Conservation (phyloP, 1,140 invertebrate genomes). For the Drosophila erecta region DNA sequence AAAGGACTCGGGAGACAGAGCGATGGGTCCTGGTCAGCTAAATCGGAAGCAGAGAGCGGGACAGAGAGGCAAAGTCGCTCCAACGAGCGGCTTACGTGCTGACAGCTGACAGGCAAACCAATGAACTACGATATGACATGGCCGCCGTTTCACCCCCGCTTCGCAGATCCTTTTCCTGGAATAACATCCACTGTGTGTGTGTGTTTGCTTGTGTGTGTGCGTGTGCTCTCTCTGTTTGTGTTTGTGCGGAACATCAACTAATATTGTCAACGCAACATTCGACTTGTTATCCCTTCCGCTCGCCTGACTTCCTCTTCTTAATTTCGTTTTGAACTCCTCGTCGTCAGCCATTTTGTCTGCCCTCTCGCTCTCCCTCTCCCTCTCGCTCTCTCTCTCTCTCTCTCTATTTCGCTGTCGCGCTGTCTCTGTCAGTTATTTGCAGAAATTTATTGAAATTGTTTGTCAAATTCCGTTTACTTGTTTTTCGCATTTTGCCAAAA, state of each 20-base stretch:
- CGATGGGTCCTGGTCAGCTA: slow-evolving; percentile 55
- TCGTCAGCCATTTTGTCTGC: slow-evolving; percentile 70
- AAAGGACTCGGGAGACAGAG: slow-evolving; percentile 19
- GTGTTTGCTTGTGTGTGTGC: neutral
- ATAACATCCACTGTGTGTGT: slow-evolving; percentile 55
- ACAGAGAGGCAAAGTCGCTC: slow-evolving; percentile 34
- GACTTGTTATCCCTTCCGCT: slow-evolving; percentile 81
- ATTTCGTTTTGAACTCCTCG: slow-evolving; percentile 77
- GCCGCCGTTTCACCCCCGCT: slow-evolving; percentile 31
- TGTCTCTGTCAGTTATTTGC: slow-evolving; percentile 74
- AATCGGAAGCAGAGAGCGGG: neutral
- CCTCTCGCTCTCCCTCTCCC: slow-evolving; percentile 3
- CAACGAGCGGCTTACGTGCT: slow-evolving; percentile 75
- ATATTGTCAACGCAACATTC: slow-evolving; percentile 80
- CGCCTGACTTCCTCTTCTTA: slow-evolving; percentile 61
- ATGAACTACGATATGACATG: slow-evolving; percentile 77
- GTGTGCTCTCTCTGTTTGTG: slow-evolving; percentile 29
- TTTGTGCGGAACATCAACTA: slow-evolving; percentile 73
- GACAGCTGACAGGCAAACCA: slow-evolving; percentile 80
- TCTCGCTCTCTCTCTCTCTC: slow-evolving; percentile 2
- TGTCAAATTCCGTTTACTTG: slow-evolving; percentile 83
- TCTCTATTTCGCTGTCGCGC: slow-evolving; percentile 8
- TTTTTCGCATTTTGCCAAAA: slow-evolving; percentile 76
- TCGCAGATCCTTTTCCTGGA: slow-evolving; percentile 30
- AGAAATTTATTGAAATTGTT: slow-evolving; percentile 83